Percentiles rank a stretch among this genome's conserved stretches.
phyloP scores from a whole-genome alignment of 1,140 invertebrate genomes.

The Drosophila baimaii region DNA sequence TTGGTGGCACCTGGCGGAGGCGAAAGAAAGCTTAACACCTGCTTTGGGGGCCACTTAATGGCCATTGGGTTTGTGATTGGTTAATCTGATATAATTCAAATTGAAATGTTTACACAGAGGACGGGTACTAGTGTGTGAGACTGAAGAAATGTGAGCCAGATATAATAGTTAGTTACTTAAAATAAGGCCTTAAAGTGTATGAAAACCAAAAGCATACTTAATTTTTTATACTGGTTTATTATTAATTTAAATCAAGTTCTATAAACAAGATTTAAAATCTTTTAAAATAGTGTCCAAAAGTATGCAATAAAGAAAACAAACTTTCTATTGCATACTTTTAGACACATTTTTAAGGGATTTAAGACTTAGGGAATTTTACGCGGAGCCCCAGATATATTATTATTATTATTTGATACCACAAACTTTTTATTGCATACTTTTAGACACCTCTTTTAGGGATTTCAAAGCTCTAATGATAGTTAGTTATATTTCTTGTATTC shows the following conservation, averaged over 20 bases:
- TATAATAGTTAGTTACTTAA: background rate
- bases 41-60: constrained; percentile 43
- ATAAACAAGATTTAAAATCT: too few relatives aligned
- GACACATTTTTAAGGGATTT: too few relatives aligned
- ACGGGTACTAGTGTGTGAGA: background rate
- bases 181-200: background rate
- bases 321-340: too few relatives aligned
- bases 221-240: background rate
- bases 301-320: too few relatives aligned
- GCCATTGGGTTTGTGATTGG: constrained; percentile 57
- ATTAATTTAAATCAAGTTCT: background rate
- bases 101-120: constrained; percentile 14
- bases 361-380: too few relatives aligned
- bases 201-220: background rate
- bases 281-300: too few relatives aligned
- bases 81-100: constrained; percentile 55
- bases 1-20: constrained; percentile 59
- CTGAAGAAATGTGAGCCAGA: background rate
- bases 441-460: too few relatives aligned
- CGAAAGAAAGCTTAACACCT: constrained; percentile 53
- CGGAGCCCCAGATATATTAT: too few relatives aligned
- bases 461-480: too few relatives aligned
- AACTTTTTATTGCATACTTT: too few relatives aligned
- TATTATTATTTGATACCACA: too few relatives aligned
- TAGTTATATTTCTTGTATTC: too few relatives aligned